Evolutionary conservation across 2,888 invertebrate genomes (phyloP).

Genomic region (Minunthozetes semirufus): DNA sequence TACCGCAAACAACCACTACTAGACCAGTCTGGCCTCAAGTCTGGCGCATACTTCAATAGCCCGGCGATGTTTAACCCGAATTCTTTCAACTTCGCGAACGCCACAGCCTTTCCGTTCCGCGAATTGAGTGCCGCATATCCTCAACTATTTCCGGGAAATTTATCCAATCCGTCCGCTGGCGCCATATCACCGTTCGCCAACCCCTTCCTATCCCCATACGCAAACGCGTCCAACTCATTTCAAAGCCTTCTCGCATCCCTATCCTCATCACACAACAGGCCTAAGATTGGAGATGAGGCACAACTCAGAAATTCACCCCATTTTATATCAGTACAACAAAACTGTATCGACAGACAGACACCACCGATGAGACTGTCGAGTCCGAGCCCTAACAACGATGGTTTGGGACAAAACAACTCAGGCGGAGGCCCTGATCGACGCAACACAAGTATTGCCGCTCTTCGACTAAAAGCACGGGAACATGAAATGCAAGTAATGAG

Average conservation of each 20-base stretch:
- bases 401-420: not conserved
- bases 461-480: slow-evolving; percentile 78
- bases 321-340: slow-evolving; percentile 14
- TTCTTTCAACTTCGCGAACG: slow-evolving; percentile 26
- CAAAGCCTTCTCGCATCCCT: slow-evolving; percentile 77
- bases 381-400: not conserved
- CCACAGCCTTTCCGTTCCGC: slow-evolving; percentile 34
- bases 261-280: slow-evolving; percentile 47
- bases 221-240: slow-evolving; percentile 59
- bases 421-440: slow-evolving; percentile 46
- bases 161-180: slow-evolving; percentile 9
- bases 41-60: slow-evolving; percentile 22
- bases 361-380: not conserved
- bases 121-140: slow-evolving; percentile 35
- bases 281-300: slow-evolving; percentile 31
- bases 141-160: slow-evolving; percentile 28
- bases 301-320: not conserved
- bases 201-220: slow-evolving; percentile 56
- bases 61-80: slow-evolving; percentile 31
- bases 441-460: slow-evolving; percentile 67
- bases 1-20: slow-evolving; percentile 32
- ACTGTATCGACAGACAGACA: slow-evolving; percentile 27
- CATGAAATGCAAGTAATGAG: slow-evolving; percentile 57
- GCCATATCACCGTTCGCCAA: slow-evolving; percentile 34
- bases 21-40: slow-evolving; percentile 32